Base-by-base conservation (phyloP, 37 sponge, comb jelly and placozoan species). In the Crambe crambe region DNA sequence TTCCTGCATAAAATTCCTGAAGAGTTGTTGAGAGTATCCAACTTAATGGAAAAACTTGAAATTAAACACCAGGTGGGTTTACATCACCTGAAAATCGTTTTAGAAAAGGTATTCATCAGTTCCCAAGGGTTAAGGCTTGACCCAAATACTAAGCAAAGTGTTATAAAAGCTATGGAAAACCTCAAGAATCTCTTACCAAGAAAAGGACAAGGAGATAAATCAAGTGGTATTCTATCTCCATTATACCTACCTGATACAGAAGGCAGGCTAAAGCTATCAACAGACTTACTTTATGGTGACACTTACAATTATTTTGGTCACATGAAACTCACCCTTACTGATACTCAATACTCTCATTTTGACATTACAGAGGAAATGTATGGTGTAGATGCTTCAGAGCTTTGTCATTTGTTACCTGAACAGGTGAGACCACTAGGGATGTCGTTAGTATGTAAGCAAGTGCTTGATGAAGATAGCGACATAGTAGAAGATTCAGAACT, bases 1-100 rank as follows among this genome's bases (percentile, higher is more conserved):
- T 88, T 75, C 60, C 61, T 88, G 30, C 77, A 82, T 67, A 2
- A 12, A 2, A 29, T 83, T 34, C 83, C 83, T 15, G 9, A 3
- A 41, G 58, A 56, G 23, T 34, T 88, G 57, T 0, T 22, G 0
- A 2, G 34, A 17, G 39, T 58, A 2, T 18, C 38, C 22, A 5
- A 37, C n/a, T 23, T 75, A 25, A 36, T 87, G 21, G 21, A 75
- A 21, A 68, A 36, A 1, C 69, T 87, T 25, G 81, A 63, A 37
- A 47, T 87, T 0, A 3, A 26, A 10, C 17, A 29, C 30, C 18
- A 0, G 0, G 31, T 87, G 1, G 69, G 39, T 0, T 38, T 81
- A 1, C 23, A 27, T 0, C 86, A 86, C 43, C 17, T 79, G 25
- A 35, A 59, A 35, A 35, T 70, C 4, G 73, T 86, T 20, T 30